phyloP scores from a whole-genome alignment of 2,888 invertebrate species.

The Argyresthia goedartella region DNA sequence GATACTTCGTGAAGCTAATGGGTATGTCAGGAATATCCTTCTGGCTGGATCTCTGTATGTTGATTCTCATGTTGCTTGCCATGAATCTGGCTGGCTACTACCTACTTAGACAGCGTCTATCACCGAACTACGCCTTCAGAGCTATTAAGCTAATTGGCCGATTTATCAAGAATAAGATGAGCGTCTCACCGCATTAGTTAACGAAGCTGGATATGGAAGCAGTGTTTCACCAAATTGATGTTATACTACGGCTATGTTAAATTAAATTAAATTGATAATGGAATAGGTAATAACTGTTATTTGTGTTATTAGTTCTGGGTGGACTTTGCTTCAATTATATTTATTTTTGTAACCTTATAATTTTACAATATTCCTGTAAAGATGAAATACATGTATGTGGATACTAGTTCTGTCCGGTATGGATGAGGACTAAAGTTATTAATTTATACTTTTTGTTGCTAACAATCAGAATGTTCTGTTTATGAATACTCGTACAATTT shows the following conservation, averaged over 20 bases:
- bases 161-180: conserved; percentile 76
- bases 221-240: neutral
- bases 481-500: no score
- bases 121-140: conserved; percentile 78
- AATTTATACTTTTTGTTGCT: no score
- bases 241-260: neutral
- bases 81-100: conserved; percentile 80
- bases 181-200: conserved; percentile 42
- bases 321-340: no score
- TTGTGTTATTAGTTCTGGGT: no score
- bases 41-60: conserved; percentile 75
- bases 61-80: conserved; percentile 72
- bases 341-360: no score
- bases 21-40: conserved; percentile 80
- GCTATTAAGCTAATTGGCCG: conserved; percentile 78
- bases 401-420: no score
- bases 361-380: no score
- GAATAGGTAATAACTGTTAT: no score
- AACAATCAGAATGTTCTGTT: no score
- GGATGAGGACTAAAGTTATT: no score
- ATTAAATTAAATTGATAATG: no score
- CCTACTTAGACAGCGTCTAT: conserved; percentile 77
- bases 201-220: neutral
- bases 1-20: conserved; percentile 80
- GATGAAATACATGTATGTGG: no score